Conservation (phyloP, 2,888 invertebrate genomes). For the Xylocampa areola region DNA sequence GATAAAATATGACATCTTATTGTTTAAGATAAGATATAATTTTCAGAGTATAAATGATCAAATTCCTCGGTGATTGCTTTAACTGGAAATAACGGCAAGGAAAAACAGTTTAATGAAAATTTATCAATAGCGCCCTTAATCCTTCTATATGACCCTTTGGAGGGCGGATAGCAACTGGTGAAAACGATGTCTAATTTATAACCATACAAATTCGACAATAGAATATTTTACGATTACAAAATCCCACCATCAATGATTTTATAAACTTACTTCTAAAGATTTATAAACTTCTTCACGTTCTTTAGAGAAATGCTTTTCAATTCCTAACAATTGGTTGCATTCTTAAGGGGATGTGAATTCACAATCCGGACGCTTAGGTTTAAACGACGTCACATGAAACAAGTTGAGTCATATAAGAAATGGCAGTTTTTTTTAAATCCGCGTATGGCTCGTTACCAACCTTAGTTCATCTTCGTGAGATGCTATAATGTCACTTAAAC, state of each 20-base stretch:
- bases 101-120: conserved; percentile 28
- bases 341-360: conserved; percentile 65
- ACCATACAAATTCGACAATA: conserved; percentile 26
- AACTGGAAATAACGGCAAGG: conserved; percentile 11
- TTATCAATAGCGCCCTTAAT: conserved; percentile 53
- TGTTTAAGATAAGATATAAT: neutral
- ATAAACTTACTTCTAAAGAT: conserved; percentile 26
- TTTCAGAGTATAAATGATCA: neutral
- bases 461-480: conserved; percentile 64
- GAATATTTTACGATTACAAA: conserved; percentile 26
- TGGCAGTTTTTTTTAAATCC: conserved; percentile 64
- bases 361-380: conserved; percentile 72
- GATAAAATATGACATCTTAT: conserved; percentile 13
- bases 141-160: conserved; percentile 41
- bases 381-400: conserved; percentile 75
- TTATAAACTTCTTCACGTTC: conserved; percentile 36
- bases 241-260: conserved; percentile 29
- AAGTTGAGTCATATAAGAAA: conserved; percentile 71
- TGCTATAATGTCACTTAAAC: conserved; percentile 19
- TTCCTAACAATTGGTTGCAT: conserved; percentile 67
- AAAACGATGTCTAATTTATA: conserved; percentile 45
- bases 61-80: conserved; percentile 3
- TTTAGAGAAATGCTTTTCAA: conserved; percentile 45
- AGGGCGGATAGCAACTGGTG: conserved; percentile 43
- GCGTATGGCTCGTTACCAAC: conserved; percentile 70